phyloP scores from a whole-genome alignment of 2,113 vertebrate species.

The Ptilorrhoa leucosticta region DNA sequence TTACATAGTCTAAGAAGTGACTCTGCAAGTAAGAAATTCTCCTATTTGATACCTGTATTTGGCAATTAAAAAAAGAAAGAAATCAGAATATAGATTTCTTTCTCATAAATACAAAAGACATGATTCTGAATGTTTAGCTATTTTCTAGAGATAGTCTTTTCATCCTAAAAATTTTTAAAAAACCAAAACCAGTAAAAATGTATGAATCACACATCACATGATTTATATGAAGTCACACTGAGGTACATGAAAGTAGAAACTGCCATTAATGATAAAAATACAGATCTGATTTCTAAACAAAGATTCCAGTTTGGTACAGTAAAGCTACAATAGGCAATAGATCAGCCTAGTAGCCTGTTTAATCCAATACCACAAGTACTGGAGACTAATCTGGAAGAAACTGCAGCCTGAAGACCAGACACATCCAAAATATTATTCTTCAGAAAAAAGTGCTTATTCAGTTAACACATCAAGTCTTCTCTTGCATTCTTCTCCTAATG shows the following conservation, averaged over 20 bases:
- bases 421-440: background rate
- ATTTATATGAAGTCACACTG: background rate
- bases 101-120: background rate
- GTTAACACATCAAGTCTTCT: background rate
- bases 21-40: background rate
- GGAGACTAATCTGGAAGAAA: background rate
- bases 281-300: background rate
- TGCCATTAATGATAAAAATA: background rate
- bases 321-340: background rate
- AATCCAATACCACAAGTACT: background rate
- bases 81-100: background rate
- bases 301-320: background rate
- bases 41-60: background rate
- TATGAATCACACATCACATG: background rate
- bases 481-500: background rate
- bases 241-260: background rate
- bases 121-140: background rate
- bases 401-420: background rate
- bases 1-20: background rate
- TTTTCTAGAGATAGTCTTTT: background rate
- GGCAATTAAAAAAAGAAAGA: background rate
- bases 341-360: background rate
- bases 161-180: background rate
- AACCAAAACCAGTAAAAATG: background rate
- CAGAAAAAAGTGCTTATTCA: background rate